A percentile compares a stretch with the other conserved stretches of the same genome.
Evolutionary conservation across 2,113 vertebrate species (phyloP).

Genomic region (Trichomycterus rosablanca): DNA sequence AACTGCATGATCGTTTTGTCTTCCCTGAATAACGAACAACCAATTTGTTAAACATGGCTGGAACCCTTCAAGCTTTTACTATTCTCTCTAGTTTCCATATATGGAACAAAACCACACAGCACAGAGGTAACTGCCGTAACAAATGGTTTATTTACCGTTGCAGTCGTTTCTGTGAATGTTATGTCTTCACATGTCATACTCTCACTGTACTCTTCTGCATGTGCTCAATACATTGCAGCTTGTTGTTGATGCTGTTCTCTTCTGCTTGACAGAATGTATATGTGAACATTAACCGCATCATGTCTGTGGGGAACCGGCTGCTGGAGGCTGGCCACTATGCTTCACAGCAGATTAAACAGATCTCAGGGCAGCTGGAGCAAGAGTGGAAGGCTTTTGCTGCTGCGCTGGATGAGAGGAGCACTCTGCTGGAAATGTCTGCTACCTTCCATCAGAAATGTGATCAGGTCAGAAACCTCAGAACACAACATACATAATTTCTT

Average conservation of each 20-base stretch:
- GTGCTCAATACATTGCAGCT: too few relatives aligned
- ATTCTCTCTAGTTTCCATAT: too few relatives aligned
- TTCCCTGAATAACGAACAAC: too few relatives aligned
- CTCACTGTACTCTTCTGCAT: not conserved
- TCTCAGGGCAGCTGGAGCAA: constrained; percentile 90
- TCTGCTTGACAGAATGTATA: constrained; percentile 82
- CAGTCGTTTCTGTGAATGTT: too few relatives aligned
- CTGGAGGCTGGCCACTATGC: constrained; percentile 96
- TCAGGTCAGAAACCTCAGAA: constrained; percentile 74
- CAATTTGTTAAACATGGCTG: too few relatives aligned
- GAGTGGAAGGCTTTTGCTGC: constrained; percentile 98
- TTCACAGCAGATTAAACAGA: constrained; percentile 97
- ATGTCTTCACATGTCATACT: not conserved
- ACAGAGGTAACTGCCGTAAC: too few relatives aligned
- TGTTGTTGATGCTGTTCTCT: not conserved
- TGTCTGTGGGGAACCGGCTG: constrained; percentile 94
- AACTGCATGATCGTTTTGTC: too few relatives aligned
- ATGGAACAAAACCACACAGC: too few relatives aligned
- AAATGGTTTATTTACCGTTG: too few relatives aligned
- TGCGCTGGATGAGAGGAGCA: constrained; percentile 93
- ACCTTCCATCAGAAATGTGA: constrained; percentile 97
- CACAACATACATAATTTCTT: too few relatives aligned
- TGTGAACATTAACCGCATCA: constrained; percentile 97
- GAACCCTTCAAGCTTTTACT: too few relatives aligned
- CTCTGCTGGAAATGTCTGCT: constrained; percentile 93